Percentiles rank a stretch among this genome's conserved stretches.
Conservation (phyloP, 2,113 vertebrate genomes). For the Seriola rivoliana region DNA sequence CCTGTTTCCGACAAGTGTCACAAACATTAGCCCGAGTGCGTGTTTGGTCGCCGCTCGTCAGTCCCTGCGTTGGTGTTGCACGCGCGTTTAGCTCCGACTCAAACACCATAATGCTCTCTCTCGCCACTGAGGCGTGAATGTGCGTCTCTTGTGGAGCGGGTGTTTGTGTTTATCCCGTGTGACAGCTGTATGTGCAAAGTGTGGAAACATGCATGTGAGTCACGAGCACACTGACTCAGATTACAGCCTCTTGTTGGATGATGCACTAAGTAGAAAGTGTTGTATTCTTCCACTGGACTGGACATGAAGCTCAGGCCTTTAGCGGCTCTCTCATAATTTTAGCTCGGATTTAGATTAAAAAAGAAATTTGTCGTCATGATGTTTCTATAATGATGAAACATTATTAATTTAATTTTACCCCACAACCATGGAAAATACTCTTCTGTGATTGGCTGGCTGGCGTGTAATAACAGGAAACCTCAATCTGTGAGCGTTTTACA, state of each 20-base stretch:
- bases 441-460: not conserved
- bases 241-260: not conserved
- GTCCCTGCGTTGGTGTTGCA: no score
- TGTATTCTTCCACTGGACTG: not conserved
- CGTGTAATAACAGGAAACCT: no score
- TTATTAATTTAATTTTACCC: not conserved
- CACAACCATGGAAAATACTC: not conserved
- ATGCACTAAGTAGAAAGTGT: not conserved
- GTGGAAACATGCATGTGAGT: conserved; percentile 17
- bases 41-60: no score
- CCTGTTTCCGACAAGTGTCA: no score
- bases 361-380: not conserved
- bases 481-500: no score
- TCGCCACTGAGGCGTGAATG: no score
- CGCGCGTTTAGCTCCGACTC: not conserved
- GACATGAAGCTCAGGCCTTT: not conserved
- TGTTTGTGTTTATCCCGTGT: conserved; percentile 20
- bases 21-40: no score
- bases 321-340: not conserved
- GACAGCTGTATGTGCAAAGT: conserved; percentile 6
- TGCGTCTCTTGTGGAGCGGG: not conserved
- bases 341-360: not conserved
- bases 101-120: no score
- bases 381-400: not conserved
- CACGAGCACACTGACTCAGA: not conserved